These are phyloP conservation scores for Vannuccia rotundouncinata DNA, from an alignment of 2,888 invertebrate genomes.

Conservation along the genomic window DNA sequence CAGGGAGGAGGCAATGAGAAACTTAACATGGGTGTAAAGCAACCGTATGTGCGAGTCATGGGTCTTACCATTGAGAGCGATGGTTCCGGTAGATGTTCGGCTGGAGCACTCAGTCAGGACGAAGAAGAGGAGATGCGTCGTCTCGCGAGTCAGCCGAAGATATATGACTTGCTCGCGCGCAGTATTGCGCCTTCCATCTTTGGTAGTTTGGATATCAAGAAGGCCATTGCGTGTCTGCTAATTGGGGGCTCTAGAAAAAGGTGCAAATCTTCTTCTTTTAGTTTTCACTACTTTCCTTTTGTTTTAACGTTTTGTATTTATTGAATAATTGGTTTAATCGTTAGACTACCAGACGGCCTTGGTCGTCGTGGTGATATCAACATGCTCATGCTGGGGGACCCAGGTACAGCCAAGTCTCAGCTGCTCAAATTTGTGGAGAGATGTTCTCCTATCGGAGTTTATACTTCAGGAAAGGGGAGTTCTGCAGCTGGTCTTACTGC, in stretches of 20 bases:
- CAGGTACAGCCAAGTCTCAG: conserved; percentile 98
- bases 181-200: conserved; percentile 95
- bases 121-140: conserved; percentile 76
- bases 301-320: background rate
- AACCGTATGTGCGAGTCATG: conserved; percentile 86
- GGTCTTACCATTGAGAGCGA: conserved; percentile 67
- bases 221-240: conserved; percentile 84
- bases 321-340: background rate
- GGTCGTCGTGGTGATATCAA: conserved; percentile 94
- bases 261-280: background rate
- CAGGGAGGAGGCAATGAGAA: conserved; percentile 49
- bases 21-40: conserved; percentile 73
- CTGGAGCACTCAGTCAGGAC: conserved; percentile 45
- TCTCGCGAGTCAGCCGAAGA: conserved; percentile 74
- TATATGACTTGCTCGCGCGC: conserved; percentile 77
- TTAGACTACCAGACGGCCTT: conserved; percentile 78
- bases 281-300: background rate
- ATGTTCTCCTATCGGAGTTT: conserved; percentile 85
- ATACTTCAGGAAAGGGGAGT: conserved; percentile 98
- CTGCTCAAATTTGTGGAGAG: conserved; percentile 91
- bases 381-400: conserved; percentile 85
- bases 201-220: conserved; percentile 87
- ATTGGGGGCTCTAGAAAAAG: conserved; percentile 73
- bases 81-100: conserved; percentile 41
- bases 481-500: conserved; percentile 98